Evolutionary conservation across 2,797 vertebrate species (phyloP).

Genomic region (Sebastes diploproa): DNA sequence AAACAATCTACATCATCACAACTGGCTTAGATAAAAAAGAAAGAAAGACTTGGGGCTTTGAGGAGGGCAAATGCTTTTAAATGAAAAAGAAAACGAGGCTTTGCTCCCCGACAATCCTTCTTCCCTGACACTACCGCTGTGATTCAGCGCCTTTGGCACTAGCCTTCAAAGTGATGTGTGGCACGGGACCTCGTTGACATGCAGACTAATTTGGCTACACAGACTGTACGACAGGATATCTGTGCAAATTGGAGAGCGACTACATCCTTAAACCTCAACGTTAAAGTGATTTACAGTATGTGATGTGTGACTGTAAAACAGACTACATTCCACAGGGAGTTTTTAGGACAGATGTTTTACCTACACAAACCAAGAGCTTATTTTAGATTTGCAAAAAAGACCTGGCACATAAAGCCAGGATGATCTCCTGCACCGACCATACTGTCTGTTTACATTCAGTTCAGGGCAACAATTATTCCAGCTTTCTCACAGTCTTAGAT

Average conservation of each 20-base stretch:
- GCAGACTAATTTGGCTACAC: conserved; percentile 47
- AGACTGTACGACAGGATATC: conserved; percentile 16
- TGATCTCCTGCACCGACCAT: not conserved
- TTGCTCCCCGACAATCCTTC: conserved; percentile 30
- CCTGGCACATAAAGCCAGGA: not conserved
- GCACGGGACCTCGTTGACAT: conserved; percentile 38
- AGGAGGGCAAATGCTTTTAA: conserved; percentile 62
- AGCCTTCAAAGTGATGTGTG: conserved; percentile 44
- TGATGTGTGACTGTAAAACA: conserved; percentile 20
- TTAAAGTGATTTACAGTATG: conserved; percentile 14
- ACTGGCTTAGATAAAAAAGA: conserved; percentile 25
- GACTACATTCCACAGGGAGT: not conserved
- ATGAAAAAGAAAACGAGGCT: conserved; percentile 46
- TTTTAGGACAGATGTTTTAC: conserved; percentile 1
- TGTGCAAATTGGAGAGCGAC: conserved; percentile 19
- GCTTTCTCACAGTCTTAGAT: conserved; percentile 9
- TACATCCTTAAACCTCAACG: conserved; percentile 4
- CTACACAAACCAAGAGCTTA: not conserved
- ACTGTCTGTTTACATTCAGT: conserved; percentile 25
- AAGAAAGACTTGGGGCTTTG: conserved; percentile 38
- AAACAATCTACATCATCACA: conserved; percentile 62
- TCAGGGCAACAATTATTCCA: conserved; percentile 29
- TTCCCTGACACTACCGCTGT: conserved; percentile 50
- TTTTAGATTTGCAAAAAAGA: conserved; percentile 5
- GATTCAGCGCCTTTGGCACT: conserved; percentile 46